A percentile compares a stretch with the other conserved stretches of the same genome.
These are phyloP conservation scores for Leptinotarsa peninsularis DNA, from an alignment of 2,888 invertebrate species.

Conservation along the genomic window DNA sequence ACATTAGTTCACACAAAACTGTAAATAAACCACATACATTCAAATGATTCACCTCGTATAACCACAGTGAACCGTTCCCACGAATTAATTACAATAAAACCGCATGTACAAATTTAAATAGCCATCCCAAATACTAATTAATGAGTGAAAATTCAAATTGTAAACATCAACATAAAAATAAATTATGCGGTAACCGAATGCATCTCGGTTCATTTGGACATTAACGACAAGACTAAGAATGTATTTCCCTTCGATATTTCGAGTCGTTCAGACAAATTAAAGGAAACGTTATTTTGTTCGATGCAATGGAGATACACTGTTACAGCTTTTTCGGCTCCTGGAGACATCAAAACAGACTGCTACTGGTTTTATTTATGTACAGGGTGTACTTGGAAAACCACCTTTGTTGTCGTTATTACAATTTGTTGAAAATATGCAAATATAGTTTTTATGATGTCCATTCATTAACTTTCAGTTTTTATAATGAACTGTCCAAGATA, in stretches of 20 bases:
- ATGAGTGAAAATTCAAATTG: conserved; percentile 32
- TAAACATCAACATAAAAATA: conserved; percentile 42
- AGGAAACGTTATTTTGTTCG: not conserved
- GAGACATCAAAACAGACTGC: conserved; percentile 10
- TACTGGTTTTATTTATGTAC: conserved; percentile 12
- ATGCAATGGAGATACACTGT: conserved; percentile 7
- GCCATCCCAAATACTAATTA: conserved; percentile 41
- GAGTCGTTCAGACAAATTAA: not conserved
- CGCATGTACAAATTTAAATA: conserved; percentile 27
- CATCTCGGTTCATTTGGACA: not conserved
- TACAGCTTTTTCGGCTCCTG: not conserved
- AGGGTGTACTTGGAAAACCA: not conserved
- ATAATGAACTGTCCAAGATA: no score
- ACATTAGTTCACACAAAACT: not conserved
- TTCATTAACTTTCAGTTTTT: no score
- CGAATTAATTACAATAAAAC: conserved; percentile 27
- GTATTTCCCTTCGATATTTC: not conserved
- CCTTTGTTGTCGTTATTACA: no score
- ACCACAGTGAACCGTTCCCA: conserved; percentile 23
- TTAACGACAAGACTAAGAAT: no score
- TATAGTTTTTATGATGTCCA: no score
- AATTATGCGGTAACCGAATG: conserved; percentile 24
- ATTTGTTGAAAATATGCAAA: no score
- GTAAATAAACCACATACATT: not conserved
- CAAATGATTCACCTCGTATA: conserved; percentile 13